These are phyloP conservation scores for Phenganax stokvisi DNA, from an alignment of 92 coral and sea anemone species.

Conservation along the genomic window DNA sequence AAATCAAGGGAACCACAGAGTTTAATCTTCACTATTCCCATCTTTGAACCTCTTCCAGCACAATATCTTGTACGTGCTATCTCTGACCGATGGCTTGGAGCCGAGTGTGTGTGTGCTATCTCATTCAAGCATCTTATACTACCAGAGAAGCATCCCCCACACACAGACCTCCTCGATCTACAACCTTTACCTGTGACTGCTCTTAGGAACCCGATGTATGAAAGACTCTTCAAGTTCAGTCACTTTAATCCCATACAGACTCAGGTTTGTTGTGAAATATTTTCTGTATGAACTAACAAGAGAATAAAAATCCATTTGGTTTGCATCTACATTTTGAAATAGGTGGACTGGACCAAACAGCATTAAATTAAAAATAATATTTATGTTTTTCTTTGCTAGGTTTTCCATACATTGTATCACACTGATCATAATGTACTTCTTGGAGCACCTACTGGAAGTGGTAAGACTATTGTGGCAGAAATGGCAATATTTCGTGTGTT, in stretches of 20 bases:
- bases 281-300: too few relatives aligned
- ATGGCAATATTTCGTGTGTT: slow-evolving; percentile 92
- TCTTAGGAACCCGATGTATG: slow-evolving; percentile 60
- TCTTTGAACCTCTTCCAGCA: slow-evolving; percentile 94
- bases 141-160: slow-evolving; percentile 95
- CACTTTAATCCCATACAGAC: slow-evolving; percentile 99
- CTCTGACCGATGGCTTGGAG: slow-evolving; percentile 95
- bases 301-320: too few relatives aligned
- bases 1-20: slow-evolving; percentile 66
- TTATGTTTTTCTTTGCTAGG: not conserved
- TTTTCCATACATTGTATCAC: slow-evolving; percentile 84
- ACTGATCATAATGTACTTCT: slow-evolving; percentile 90
- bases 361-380: too few relatives aligned
- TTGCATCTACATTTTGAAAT: too few relatives aligned
- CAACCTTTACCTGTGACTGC: slow-evolving; percentile 95
- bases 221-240: slow-evolving; percentile 79
- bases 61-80: slow-evolving; percentile 90
- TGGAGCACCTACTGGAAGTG: slow-evolving; percentile 99
- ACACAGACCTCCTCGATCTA: slow-evolving; percentile 89
- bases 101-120: slow-evolving; percentile 91
- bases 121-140: slow-evolving; percentile 94
- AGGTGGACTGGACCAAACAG: too few relatives aligned
- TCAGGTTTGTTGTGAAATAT: slow-evolving; percentile 37
- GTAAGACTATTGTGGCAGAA: slow-evolving; percentile 94
- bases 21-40: slow-evolving; percentile 86